Evolutionary conservation across 2,113 vertebrate genomes (phyloP), one percentile per base, ranked within the genome.

Genomic region (Girardinichthys multiradiatus): DNA sequence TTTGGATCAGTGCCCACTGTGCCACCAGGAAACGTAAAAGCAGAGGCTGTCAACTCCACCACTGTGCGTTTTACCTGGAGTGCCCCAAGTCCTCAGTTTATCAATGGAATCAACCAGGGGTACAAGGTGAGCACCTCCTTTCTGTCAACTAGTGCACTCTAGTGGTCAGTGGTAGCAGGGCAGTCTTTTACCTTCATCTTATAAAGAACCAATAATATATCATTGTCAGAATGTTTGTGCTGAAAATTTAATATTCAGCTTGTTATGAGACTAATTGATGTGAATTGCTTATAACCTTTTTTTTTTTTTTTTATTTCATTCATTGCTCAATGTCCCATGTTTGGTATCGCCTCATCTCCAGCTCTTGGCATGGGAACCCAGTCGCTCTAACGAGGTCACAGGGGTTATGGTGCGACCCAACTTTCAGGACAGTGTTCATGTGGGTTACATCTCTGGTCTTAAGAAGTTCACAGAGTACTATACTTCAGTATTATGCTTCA

Each of bases 91-190:
- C 98, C 98, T 13, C 97, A 99, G 92, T 99, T 99, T 92, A 97
- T 99, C 93, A 99, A 99, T 0, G 98, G 98, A 75, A 98, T 99
- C 94, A 99, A 99, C 93, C 97, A 99, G 86, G 98, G 98, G 57
- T 99, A 99, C 90, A 99, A 99, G 98, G 98, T 99, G 91, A 90
- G 90, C 28, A 11, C 54, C 71, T 21, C 71, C 78, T 37, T 59
- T 81, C 80, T 91, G 87, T 74, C 69, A 67, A 79, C 26, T 66
- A 24, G 63, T 73, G 85, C 81, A 21, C 72, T 76, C 82, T 86
- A 83, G 86, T 87, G 88, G 82, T 67, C 70, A 51, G 68, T 88
- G 67, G 45, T 19, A 83, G 76, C 79, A 57, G 37, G 76, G 65
- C 62, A 63, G 33, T 39, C 19, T 63, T 57, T 60, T 26, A 5